These are phyloP conservation scores for Diaphora mendica DNA, from an alignment of 2,888 invertebrate species.

Conservation along the genomic window DNA sequence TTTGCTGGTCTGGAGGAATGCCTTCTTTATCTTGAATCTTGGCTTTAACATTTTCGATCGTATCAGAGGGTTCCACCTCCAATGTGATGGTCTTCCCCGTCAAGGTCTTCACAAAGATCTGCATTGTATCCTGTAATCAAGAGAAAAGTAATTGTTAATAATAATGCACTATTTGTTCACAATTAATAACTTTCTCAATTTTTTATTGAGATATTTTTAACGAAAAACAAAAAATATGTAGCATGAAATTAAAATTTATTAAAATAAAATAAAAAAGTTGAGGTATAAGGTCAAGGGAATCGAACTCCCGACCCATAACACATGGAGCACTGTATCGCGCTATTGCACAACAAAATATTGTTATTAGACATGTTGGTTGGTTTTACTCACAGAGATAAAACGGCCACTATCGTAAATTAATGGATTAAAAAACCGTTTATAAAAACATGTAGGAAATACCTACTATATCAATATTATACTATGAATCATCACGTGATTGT, in stretches of 20 bases:
- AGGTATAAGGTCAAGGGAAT: background rate
- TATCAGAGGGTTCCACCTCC: slow-evolving; percentile 42
- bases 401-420: background rate
- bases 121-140: slow-evolving; percentile 62
- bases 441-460: background rate
- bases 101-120: slow-evolving; percentile 55
- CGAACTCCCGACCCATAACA: background rate
- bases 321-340: background rate
- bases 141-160: slow-evolving; percentile 16
- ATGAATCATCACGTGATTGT: slow-evolving; percentile 1
- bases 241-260: background rate
- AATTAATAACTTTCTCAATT: background rate
- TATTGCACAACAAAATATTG: background rate
- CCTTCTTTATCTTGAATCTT: slow-evolving; percentile 55
- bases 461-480: background rate
- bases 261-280: background rate
- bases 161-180: background rate
- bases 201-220: no score
- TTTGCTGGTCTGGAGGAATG: slow-evolving; percentile 52
- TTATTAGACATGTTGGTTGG: background rate
- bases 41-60: slow-evolving; percentile 42
- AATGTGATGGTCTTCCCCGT: slow-evolving; percentile 42
- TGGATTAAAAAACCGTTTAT: background rate
- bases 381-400: background rate
- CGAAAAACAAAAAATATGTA: no score